These are phyloP conservation scores for Acanthochromis polyacanthus DNA, from an alignment of 2,113 vertebrate genomes.

Conservation along the genomic window DNA sequence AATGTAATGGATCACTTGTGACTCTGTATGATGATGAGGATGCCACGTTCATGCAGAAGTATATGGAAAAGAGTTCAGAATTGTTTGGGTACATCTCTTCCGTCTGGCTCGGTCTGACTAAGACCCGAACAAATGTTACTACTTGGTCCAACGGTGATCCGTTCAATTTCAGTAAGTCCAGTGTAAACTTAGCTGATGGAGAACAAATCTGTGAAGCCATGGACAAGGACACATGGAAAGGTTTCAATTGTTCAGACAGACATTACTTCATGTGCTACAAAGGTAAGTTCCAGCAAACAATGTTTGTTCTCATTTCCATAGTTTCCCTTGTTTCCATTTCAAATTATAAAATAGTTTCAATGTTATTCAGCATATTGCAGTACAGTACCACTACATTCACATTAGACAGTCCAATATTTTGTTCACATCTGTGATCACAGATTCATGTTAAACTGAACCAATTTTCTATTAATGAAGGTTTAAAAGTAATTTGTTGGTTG, in stretches of 20 bases:
- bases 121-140: fast-evolving
- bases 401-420: not conserved
- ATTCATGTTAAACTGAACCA: too few species aligned
- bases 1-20: slow-evolving; percentile 9
- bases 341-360: not conserved
- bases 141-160: slow-evolving; percentile 63
- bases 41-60: fast-evolving
- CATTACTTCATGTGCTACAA: slow-evolving; percentile 67
- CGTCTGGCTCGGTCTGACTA: slow-evolving; percentile 46
- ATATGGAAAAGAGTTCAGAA: not conserved
- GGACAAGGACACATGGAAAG: fast-evolving
- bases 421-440: too few species aligned
- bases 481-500: too few species aligned
- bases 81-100: not conserved
- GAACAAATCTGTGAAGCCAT: slow-evolving; percentile 38
- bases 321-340: not conserved
- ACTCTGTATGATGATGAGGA: slow-evolving; percentile 64
- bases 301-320: not conserved
- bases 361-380: not conserved
- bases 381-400: not conserved
- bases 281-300: slow-evolving; percentile 51
- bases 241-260: not conserved
- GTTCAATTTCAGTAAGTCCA: fast-evolving
- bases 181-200: fast-evolving
- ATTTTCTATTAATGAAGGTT: too few species aligned